Conservation (phyloP, 2,888 invertebrate species). For the Caenorhabditis japonica region DNA sequence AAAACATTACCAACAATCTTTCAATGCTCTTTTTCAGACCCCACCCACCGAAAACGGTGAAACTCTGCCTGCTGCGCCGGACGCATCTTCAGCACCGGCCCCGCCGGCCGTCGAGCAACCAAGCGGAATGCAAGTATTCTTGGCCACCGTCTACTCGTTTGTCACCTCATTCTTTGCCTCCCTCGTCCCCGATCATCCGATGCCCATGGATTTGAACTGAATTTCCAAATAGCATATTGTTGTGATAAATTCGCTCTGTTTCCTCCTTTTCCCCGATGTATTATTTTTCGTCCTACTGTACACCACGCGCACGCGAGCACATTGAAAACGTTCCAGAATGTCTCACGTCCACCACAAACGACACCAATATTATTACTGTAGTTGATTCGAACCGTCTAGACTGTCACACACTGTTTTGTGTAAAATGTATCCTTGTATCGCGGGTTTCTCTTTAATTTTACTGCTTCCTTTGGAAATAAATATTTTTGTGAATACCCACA, state of each 20-base stretch:
- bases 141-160: slow-evolving; percentile 86
- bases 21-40: slow-evolving; percentile 12
- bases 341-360: slow-evolving; percentile 19
- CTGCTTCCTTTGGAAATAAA: not conserved
- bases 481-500: slow-evolving; percentile 32
- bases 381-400: slow-evolving; percentile 29
- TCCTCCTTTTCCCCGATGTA: not conserved
- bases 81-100: slow-evolving; percentile 2
- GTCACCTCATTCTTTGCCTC: slow-evolving; percentile 94
- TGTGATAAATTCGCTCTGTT: not conserved
- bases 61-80: not conserved
- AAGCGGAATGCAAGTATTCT: slow-evolving; percentile 83
- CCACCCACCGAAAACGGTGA: slow-evolving; percentile 20
- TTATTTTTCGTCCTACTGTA: not conserved
- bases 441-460: slow-evolving; percentile 14
- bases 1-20: no score
- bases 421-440: slow-evolving; percentile 44
- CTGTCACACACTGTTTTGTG: slow-evolving; percentile 24
- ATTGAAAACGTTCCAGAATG: no score
- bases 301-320: no score
- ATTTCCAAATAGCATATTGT: no score
- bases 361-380: slow-evolving; percentile 10
- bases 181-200: slow-evolving; percentile 89
- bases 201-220: slow-evolving; percentile 77
- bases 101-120: slow-evolving; percentile 19